phyloP scores from a whole-genome alignment of 2,888 invertebrate species.

The Microplitis deprimator region DNA sequence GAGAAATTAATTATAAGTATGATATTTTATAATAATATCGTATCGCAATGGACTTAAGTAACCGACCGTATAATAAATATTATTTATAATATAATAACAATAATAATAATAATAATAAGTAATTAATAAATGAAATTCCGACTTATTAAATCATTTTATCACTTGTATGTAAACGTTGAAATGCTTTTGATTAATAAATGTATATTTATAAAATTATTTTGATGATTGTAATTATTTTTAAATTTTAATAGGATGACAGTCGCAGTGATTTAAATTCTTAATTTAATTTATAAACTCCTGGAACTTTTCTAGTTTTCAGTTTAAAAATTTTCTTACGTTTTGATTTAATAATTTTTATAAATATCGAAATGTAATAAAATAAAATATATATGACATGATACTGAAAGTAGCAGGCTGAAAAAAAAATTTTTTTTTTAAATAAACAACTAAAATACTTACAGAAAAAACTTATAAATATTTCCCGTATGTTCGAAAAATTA shows the following conservation, averaged over 20 bases:
- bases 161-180: conserved; percentile 47
- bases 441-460: too few species aligned
- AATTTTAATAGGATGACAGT: not conserved
- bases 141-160: conserved; percentile 4
- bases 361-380: too few species aligned
- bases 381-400: too few species aligned
- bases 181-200: conserved; percentile 58
- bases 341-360: too few species aligned
- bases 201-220: conserved; percentile 50
- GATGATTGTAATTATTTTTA: conserved; percentile 1
- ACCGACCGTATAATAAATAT: not conserved
- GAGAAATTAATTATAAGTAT: not conserved
- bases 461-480: too few species aligned
- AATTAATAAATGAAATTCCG: not conserved
- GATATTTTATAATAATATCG: not conserved
- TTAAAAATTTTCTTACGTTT: too few species aligned
- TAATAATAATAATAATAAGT: not conserved
- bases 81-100: not conserved
- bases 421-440: too few species aligned
- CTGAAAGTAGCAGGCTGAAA: too few species aligned
- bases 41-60: not conserved
- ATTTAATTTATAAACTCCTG: too few species aligned
- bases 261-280: too few species aligned
- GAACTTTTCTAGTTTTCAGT: too few species aligned
- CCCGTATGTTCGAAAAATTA: too few species aligned